A percentile compares a stretch with the other conserved stretches of the same genome.
Evolutionary conservation across 2,888 invertebrate genomes (phyloP).

Genomic region (Brachyopa scutellaris): DNA sequence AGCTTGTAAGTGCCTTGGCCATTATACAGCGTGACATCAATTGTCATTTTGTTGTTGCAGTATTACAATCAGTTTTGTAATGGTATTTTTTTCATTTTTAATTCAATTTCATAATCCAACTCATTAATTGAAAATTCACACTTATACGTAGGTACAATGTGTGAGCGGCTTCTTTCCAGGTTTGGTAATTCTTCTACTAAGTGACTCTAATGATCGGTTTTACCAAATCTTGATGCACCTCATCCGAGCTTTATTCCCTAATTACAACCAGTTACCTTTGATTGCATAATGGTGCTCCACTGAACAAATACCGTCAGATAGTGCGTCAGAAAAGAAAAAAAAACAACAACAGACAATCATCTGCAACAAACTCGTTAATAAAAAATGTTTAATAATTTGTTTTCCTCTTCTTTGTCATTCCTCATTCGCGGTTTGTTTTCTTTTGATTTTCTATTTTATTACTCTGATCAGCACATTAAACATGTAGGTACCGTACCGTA

Average conservation of each 20-base stretch:
- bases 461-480: not conserved
- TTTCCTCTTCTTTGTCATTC: not conserved
- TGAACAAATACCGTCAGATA: conserved; percentile 6
- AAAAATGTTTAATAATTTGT: conserved; percentile 40
- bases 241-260: conserved; percentile 33
- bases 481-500: conserved; percentile 46
- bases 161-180: not conserved
- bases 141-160: not conserved
- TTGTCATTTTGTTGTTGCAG: conserved; percentile 13
- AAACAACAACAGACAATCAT: conserved; percentile 4
- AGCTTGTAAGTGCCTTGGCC: conserved; percentile 62
- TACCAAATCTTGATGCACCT: conserved; percentile 5
- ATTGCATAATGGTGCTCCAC: conserved; percentile 7
- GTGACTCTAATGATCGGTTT: conserved; percentile 5
- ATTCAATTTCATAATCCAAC: conserved; percentile 54
- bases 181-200: conserved; percentile 25
- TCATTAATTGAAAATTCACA: conserved; percentile 8
- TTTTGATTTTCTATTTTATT: conserved; percentile 35
- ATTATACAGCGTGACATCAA: conserved; percentile 53
- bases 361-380: conserved; percentile 23
- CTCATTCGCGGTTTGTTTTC: conserved; percentile 1
- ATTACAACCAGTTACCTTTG: conserved; percentile 14
- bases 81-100: conserved; percentile 22
- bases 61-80: conserved; percentile 42
- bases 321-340: not conserved